Base-by-base conservation (phyloP, 1,140 invertebrate species). In the Campodea augens region DNA sequence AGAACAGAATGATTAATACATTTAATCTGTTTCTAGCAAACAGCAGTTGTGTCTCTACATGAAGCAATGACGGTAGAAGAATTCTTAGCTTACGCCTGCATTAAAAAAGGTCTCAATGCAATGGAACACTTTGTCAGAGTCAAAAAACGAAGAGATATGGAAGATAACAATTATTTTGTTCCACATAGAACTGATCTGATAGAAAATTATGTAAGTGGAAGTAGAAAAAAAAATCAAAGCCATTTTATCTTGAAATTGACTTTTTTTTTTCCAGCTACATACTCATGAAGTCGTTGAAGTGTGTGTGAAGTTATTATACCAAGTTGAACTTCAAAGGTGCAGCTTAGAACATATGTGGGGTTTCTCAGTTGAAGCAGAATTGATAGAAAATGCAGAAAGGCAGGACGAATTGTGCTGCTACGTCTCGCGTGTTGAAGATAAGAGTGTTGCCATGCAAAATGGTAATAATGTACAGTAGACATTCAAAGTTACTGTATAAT, bases 391-490 rank as follows among this genome's bases (percentile, higher is more conserved):
- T 64, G 78, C 83, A 13, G 90, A 96, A 60, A 69, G 86, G 38
- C 90, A 96, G 61, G 91, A 96, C 61, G 90, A 96, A 62, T 74
- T 97, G 32, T 90, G 89, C 62, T 92, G 92, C 62, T 96, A 93
- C 64, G 87, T 96, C 52, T 89, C 85, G 62, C 73, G 90, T 39
- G 89, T 96, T 42, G 87, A 91, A 61, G 86, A 91, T 55, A 85
- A 90, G 56, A 88, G 87, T 60, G 83, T 93, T 24, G 88, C 88
- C 36, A 88, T 91, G 77, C 81, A 84, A 61, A 90, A 91, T 68
- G 89, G 89, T 93, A 70, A 72, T 65, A 61, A 27, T 24, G 38
- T 21, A 25, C n/a, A 40, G 7, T 40, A 40, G n/a, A n/a, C n/a
- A n/a, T n/a, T n/a, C n/a, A n/a, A n/a, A n/a, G n/a, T n/a, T 13